Base-by-base conservation (phyloP, 2,113 vertebrate genomes). In the Nipponia nippon region DNA sequence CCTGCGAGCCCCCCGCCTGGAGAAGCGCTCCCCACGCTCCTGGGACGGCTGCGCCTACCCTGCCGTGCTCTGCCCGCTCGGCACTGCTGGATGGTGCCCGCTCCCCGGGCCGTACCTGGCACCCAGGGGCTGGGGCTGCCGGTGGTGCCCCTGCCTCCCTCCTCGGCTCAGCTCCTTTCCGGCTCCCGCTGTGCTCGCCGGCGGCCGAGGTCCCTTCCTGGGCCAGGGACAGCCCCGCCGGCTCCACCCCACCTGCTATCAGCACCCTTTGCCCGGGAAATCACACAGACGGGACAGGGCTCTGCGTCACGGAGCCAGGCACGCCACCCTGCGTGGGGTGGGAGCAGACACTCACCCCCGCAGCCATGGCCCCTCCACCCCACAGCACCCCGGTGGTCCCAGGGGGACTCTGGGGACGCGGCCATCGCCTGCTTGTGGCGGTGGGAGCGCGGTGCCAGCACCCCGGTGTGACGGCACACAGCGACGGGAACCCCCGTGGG, bases 81-180 rank as follows among this genome's bases (percentile, higher is more conserved):
- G 53, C 73, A 9, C 27, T 32, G 38, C 69, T 0, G 1, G 42
- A 40, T 0, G 0, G 36, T 76, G 38, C 80, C 52, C 0, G 0
- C 89, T 82, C 38, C 29, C 38, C 2, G 3, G 32, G 56, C 46
- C 7, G 0, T 84, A 91, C 84, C 77, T 94, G 87, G 27, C 9
- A 1, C 67, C 67, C 61, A 36, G 72, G 6, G 47, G 3, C 23
- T 42, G 66, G 18, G 10, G 40, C 65, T 69, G 55, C 9, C 4
- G 13, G 34, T 1, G 1, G 29, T 65, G 61, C 20, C 53, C 42
- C 44, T 13, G 32, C 62, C 25, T 47, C 53, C 30, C 26, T 58
- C 2, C 10, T 8, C 4, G 1, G 52, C 89, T 30, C 49, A 7
- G 52, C 47, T 63, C 87, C 47, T 49, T 56, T 92, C 77, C 72